These are phyloP conservation scores for Craniophora ligustri DNA, from an alignment of 2,888 invertebrate genomes.

Conservation along the genomic window DNA sequence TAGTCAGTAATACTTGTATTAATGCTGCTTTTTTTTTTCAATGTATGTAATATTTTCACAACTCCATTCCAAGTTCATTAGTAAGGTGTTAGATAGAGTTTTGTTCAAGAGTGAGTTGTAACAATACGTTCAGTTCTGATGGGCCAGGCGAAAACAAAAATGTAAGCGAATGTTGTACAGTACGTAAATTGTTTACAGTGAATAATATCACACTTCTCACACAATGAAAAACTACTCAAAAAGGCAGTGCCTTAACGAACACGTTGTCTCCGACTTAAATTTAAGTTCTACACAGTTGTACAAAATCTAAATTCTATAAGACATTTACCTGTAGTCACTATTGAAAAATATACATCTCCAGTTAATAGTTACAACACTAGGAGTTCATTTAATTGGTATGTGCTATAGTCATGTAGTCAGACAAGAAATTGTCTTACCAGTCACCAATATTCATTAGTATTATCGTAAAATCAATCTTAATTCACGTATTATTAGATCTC, in stretches of 20 bases:
- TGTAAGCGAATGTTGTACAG: conserved; percentile 36
- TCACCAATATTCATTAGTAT: no score
- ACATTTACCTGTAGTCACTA: conserved; percentile 53
- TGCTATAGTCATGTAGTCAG: neutral
- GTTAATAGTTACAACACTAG: conserved; percentile 21
- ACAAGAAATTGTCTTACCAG: neutral
- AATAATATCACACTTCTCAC: conserved; percentile 17
- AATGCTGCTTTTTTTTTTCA: no score
- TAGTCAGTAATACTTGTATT: no score
- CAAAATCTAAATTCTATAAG: conserved; percentile 52
- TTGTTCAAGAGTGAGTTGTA: no score
- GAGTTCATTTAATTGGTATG: conserved; percentile 31
- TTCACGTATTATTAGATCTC: no score
- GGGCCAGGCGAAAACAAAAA: no score
- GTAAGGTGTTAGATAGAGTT: no score
- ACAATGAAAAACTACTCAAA: conserved; percentile 27
- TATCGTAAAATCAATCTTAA: no score
- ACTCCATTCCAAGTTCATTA: no score
- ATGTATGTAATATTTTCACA: no score
- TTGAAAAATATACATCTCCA: conserved; percentile 57
- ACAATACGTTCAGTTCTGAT: neutral
- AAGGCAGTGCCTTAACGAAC: conserved; percentile 51
- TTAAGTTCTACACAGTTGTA: conserved; percentile 48
- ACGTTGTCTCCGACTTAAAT: conserved; percentile 37
- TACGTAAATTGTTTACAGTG: conserved; percentile 12